Evolutionary conservation across 37 sponge, comb jelly and placozoan genomes (phyloP).

Genomic region (Ianthella basta): DNA sequence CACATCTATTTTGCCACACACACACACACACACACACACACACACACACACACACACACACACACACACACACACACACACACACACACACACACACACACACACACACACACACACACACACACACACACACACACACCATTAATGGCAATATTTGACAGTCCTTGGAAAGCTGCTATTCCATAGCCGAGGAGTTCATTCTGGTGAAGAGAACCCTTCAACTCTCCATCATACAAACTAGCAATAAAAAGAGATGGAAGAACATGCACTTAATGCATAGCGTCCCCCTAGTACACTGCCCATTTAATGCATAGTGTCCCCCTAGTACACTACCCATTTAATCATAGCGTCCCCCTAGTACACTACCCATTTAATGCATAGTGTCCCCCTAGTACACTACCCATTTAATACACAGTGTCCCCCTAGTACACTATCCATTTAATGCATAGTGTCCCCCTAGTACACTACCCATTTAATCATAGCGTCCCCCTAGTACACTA

Average conservation of each 20-base stretch:
- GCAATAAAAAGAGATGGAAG: not conserved
- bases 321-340: too few species aligned
- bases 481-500: too few species aligned
- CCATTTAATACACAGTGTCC: too few species aligned
- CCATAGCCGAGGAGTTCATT: conserved; percentile 80
- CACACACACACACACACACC: conserved; percentile 40
- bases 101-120: conserved; percentile 1
- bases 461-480: too few species aligned
- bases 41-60: conserved; percentile 32
- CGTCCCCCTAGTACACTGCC: too few species aligned
- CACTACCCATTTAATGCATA: too few species aligned
- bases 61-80: conserved; percentile 32
- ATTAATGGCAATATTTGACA: conserved; percentile 87
- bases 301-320: too few species aligned
- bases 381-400: too few species aligned
- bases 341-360: too few species aligned
- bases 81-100: conserved; percentile 33
- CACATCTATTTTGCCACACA: not conserved
- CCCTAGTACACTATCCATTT: too few species aligned
- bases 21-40: conserved; percentile 32
- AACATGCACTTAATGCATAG: too few species aligned
- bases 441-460: too few species aligned
- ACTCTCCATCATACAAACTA: conserved; percentile 70
- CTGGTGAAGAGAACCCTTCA: conserved; percentile 48
- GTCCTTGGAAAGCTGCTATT: conserved; percentile 86